phyloP scores from a whole-genome alignment of 2,888 invertebrate species.

The Teleogryllus oceanicus region DNA sequence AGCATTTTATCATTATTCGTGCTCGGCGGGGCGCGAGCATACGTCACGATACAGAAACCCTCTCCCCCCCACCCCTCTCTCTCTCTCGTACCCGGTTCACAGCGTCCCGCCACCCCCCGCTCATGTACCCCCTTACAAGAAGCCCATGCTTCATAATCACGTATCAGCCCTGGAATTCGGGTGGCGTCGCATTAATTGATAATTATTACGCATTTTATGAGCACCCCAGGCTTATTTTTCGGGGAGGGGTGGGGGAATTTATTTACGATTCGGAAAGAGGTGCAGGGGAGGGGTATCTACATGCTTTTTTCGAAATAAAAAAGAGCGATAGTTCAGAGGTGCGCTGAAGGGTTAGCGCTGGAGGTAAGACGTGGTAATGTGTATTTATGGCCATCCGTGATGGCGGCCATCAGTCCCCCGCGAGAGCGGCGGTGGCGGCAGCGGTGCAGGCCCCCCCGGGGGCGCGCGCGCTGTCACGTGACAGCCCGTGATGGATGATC shows the following conservation, averaged over 20 bases:
- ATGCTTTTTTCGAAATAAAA: not conserved
- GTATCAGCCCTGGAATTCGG: conserved; percentile 18
- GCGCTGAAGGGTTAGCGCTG: not conserved
- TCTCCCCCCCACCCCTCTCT: not conserved
- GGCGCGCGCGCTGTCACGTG: conserved; percentile 5
- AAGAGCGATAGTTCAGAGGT: conserved; percentile 18
- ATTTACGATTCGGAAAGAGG: not conserved
- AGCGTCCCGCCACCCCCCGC: not conserved
- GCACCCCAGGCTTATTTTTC: not conserved
- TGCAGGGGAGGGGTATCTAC: not conserved
- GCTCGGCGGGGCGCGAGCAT: not conserved
- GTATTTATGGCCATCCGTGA: not conserved
- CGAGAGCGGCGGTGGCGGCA: not conserved
- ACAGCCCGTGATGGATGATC: not conserved
- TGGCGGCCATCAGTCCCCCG: not conserved
- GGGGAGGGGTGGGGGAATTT: conserved; percentile 11
- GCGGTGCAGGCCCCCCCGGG: not conserved
- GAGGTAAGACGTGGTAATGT: conserved; percentile 11
- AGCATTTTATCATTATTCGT: conserved; percentile 18
- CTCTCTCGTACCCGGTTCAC: not conserved
- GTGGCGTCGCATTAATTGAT: conserved; percentile 6
- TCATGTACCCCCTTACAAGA: not conserved
- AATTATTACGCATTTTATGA: conserved; percentile 9
- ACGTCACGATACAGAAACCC: not conserved
- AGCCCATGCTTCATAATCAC: conserved; percentile 6